Evolutionary conservation across 1,140 invertebrate genomes (phyloP).

Genomic region (Arion vulgaris): DNA sequence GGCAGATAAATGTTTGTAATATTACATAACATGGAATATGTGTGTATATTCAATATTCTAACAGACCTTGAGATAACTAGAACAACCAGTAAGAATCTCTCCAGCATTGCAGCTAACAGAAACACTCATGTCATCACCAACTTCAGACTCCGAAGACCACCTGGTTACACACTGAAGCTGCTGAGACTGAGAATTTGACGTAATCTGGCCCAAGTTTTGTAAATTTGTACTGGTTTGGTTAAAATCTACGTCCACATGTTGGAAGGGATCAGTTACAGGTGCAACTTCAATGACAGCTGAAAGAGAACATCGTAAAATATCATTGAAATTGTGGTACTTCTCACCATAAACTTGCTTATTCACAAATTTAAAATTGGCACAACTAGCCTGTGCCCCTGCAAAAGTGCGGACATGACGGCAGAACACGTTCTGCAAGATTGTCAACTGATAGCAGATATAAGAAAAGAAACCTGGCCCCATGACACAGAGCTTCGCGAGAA

Average conservation of each 20-base stretch:
- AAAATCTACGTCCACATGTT: background rate
- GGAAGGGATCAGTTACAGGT: background rate
- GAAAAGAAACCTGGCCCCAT: no score
- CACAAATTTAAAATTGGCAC: no score
- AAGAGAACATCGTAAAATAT: background rate
- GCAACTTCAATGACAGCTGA: background rate
- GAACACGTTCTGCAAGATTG: no score
- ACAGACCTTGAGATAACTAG: constrained; percentile 12
- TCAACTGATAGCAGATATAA: no score
- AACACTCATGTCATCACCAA: background rate
- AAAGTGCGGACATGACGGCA: no score
- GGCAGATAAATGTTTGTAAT: no score
- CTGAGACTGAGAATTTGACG: background rate
- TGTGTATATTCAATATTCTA: no score
- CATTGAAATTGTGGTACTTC: no score
- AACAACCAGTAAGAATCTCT: constrained; percentile 10
- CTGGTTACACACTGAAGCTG: background rate
- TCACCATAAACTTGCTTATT: no score
- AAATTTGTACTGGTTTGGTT: background rate
- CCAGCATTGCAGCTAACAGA: background rate
- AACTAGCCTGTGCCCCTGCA: no score
- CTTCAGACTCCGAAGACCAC: background rate
- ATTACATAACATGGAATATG: no score
- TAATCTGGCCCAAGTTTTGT: background rate
- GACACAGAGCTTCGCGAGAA: no score